A percentile compares a stretch with the other conserved stretches of the same genome.
Evolutionary conservation across 2,113 vertebrate genomes (phyloP).

Genomic region (Bos indicus): DNA sequence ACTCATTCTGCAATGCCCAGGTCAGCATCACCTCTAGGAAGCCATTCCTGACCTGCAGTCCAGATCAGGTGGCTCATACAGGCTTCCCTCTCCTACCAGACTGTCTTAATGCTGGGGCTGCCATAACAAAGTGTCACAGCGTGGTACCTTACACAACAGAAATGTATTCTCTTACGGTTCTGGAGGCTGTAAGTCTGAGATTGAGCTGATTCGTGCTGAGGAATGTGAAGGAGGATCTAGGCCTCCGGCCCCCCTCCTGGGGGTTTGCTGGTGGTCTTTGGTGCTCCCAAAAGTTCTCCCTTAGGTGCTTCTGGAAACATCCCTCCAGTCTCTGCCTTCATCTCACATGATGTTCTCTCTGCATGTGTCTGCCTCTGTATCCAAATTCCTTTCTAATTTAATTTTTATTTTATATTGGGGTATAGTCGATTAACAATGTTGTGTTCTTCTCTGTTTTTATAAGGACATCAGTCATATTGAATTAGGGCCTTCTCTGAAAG

Average conservation of each 20-base stretch:
- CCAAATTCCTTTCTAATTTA: not conserved
- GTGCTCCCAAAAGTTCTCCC: not conserved
- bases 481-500: not conserved
- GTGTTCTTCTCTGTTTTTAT: not conserved
- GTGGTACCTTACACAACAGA: not conserved
- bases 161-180: not conserved
- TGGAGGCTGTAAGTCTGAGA: not conserved
- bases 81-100: not conserved
- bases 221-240: not conserved
- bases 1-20: not conserved
- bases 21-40: not conserved
- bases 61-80: not conserved
- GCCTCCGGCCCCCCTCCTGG: not conserved
- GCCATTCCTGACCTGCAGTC: not conserved
- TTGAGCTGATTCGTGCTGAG: not conserved
- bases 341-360: not conserved
- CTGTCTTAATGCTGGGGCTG: not conserved
- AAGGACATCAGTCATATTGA: not conserved
- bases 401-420: not conserved
- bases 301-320: not conserved
- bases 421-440: not conserved
- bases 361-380: accelerated
- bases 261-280: no score
- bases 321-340: not conserved
- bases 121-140: not conserved